These are phyloP conservation scores for Chromoteleia sp. DNA, from an alignment of 2,888 invertebrate genomes.

Conservation along the genomic window DNA sequence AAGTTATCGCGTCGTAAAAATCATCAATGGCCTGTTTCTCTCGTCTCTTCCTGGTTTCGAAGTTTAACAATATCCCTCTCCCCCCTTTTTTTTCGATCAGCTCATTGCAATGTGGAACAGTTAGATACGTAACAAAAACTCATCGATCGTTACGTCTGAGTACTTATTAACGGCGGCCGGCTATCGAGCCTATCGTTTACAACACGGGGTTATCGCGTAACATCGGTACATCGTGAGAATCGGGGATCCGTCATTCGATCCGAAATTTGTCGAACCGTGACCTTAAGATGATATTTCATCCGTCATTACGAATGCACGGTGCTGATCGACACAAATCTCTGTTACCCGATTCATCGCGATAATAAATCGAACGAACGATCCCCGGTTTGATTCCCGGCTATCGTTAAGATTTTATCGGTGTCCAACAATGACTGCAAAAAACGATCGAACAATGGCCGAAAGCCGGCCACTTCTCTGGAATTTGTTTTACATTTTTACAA, in stretches of 20 bases:
- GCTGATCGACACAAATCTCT: conserved; percentile 41
- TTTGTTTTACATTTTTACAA: conserved; percentile 15
- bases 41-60: background rate
- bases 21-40: too few species aligned
- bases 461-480: conserved; percentile 10
- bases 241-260: conserved; percentile 64
- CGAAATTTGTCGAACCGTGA: conserved; percentile 66
- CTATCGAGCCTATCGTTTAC: conserved; percentile 56
- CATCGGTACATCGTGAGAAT: conserved; percentile 66
- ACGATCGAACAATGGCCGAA: conserved; percentile 34
- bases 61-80: background rate
- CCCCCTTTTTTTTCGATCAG: conserved; percentile 2
- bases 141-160: conserved; percentile 45
- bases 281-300: conserved; percentile 69
- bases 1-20: too few species aligned
- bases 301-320: conserved; percentile 52
- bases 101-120: conserved; percentile 23
- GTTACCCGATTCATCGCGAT: conserved; percentile 40
- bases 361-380: conserved; percentile 34
- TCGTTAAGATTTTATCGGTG: conserved; percentile 57
- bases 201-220: conserved; percentile 63
- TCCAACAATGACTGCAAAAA: conserved; percentile 33
- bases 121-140: conserved; percentile 43
- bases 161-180: conserved; percentile 40
- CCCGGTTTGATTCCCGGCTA: conserved; percentile 34